phyloP scores from a whole-genome alignment of 2,888 invertebrate species.

The Leucophenga maculata region DNA sequence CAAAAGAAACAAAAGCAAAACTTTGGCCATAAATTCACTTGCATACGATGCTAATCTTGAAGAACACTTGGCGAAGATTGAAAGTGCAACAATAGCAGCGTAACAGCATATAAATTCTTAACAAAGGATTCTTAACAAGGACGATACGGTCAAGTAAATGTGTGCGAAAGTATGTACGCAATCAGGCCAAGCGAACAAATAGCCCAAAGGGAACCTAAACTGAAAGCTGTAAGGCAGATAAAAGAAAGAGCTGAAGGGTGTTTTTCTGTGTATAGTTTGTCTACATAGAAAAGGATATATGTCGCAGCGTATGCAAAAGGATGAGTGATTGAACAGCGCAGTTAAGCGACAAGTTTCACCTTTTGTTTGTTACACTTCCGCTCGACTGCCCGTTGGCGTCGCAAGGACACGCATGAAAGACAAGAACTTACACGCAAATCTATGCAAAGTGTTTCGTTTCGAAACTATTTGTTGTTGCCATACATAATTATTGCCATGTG shows the following conservation, averaged over 20 bases:
- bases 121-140: conserved; percentile 43
- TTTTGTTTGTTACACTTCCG: conserved; percentile 57
- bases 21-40: too few species aligned
- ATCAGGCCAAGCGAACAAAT: conserved; percentile 15
- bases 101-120: conserved; percentile 37
- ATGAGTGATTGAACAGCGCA: conserved; percentile 33
- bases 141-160: neutral
- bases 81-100: conserved; percentile 22
- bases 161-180: neutral
- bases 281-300: conserved; percentile 22
- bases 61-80: conserved; percentile 49
- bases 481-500: conserved; percentile 56
- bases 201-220: conserved; percentile 22
- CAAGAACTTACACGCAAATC: conserved; percentile 39
- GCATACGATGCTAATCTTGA: conserved; percentile 55
- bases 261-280: conserved; percentile 32
- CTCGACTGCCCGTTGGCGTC: conserved; percentile 24
- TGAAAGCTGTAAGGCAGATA: too few species aligned
- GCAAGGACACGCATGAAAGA: conserved; percentile 15
- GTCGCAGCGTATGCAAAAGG: conserved; percentile 53
- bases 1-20: too few species aligned
- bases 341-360: conserved; percentile 45
- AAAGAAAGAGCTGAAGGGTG: neutral
- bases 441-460: conserved; percentile 61
- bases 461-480: conserved; percentile 14